phyloP scores from a whole-genome alignment of 2,888 invertebrate genomes.

The Atethmia centrago region DNA sequence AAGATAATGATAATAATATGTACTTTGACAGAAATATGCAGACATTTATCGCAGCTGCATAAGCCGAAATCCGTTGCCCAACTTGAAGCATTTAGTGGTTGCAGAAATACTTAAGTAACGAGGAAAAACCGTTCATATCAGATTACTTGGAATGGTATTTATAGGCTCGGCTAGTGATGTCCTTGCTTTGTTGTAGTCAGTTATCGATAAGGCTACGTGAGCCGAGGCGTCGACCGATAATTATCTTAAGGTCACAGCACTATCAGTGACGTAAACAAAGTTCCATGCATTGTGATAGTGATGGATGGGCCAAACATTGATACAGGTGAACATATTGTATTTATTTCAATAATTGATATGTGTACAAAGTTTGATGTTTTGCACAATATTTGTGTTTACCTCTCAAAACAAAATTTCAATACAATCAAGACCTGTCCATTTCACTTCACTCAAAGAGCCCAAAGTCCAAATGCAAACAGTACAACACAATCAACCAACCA shows the following conservation, averaged over 20 bases:
- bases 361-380: conserved; percentile 1
- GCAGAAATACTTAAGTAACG: conserved; percentile 53
- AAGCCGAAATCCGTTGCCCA: conserved; percentile 54
- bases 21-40: conserved; percentile 63
- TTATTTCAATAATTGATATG: conserved; percentile 28
- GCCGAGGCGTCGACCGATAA: conserved; percentile 89
- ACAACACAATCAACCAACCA: conserved; percentile 31
- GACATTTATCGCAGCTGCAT: conserved; percentile 54
- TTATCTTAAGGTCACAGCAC: conserved; percentile 88
- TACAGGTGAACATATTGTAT: conserved; percentile 72
- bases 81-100: conserved; percentile 44
- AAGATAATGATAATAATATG: conserved; percentile 65
- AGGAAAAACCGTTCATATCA: conserved; percentile 58
- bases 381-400: not conserved
- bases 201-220: conserved; percentile 81
- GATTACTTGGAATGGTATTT: conserved; percentile 54
- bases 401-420: not conserved
- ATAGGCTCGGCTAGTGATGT: conserved; percentile 75
- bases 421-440: not conserved
- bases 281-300: conserved; percentile 79
- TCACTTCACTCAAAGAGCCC: conserved; percentile 17
- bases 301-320: conserved; percentile 62
- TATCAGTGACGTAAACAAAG: conserved; percentile 85
- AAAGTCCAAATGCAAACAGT: conserved; percentile 38
- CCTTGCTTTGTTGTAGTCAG: conserved; percentile 81